These are phyloP conservation scores for Micronycteris hirsuta DNA, from an alignment of 2,113 vertebrate genomes.

Conservation along the genomic window DNA sequence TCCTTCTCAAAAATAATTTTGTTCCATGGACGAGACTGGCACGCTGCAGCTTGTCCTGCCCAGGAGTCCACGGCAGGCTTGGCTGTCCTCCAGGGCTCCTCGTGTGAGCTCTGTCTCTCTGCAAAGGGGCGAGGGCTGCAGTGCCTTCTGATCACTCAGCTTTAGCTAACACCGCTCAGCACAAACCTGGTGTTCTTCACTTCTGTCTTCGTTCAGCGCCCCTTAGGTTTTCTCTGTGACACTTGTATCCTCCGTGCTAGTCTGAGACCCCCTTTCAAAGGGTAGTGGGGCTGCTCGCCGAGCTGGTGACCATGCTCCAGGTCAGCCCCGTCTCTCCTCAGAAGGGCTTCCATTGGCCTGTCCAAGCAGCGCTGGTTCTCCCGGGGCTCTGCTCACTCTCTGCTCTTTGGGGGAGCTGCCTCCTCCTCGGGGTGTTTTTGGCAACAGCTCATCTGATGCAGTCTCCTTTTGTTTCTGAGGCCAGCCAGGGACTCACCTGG, in stretches of 20 bases:
- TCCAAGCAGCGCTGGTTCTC: neutral
- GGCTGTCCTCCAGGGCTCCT: neutral
- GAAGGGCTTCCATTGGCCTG: neutral
- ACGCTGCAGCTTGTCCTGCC: neutral
- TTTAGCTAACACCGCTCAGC: neutral
- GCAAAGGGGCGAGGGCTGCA: neutral
- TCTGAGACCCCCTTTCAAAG: constrained; percentile 17
- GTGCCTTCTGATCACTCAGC: neutral
- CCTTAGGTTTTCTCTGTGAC: neutral
- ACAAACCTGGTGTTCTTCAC: neutral
- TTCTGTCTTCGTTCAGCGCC: neutral
- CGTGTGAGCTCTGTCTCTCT: neutral
- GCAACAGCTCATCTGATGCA: constrained; percentile 44
- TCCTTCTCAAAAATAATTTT: neutral
- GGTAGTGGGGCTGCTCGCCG: neutral
- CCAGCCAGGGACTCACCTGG: constrained; percentile 24
- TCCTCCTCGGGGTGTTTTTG: constrained; percentile 52
- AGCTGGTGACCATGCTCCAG: neutral
- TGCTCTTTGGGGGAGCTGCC: constrained; percentile 25
- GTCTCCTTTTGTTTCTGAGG: constrained; percentile 33
- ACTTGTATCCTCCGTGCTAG: neutral
- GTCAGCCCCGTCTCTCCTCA: constrained; percentile 25
- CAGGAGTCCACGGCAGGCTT: neutral
- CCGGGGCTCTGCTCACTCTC: neutral
- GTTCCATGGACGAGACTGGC: neutral